These are phyloP conservation scores for Drosophila watanabei DNA, from an alignment of 1,140 invertebrate genomes.

Conservation along the genomic window DNA sequence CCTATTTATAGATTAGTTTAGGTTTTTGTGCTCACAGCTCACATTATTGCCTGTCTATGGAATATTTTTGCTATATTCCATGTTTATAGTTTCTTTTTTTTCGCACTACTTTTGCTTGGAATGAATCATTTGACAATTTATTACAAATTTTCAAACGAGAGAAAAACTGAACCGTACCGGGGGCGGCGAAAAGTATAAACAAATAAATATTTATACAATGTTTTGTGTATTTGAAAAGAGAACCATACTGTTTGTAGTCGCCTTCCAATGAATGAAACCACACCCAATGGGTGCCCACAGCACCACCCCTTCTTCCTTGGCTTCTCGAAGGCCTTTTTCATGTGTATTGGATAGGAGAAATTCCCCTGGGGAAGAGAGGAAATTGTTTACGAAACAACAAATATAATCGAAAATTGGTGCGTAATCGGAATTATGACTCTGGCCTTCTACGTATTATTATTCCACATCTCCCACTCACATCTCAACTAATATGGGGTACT, in stretches of 20 bases:
- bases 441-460: slow-evolving; percentile 20
- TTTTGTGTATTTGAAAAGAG: slow-evolving; percentile 28
- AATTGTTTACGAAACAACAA: slow-evolving; percentile 30
- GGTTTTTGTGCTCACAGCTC: slow-evolving; percentile 26
- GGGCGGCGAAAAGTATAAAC: slow-evolving; percentile 33
- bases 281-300: slow-evolving; percentile 18
- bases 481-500: slow-evolving; percentile 9
- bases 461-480: slow-evolving; percentile 9
- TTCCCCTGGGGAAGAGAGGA: neutral
- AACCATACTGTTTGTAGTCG: slow-evolving; percentile 39
- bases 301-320: neutral
- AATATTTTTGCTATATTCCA: slow-evolving; percentile 41
- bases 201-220: slow-evolving; percentile 45
- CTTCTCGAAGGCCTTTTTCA: neutral
- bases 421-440: slow-evolving; percentile 6
- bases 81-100: slow-evolving; percentile 8
- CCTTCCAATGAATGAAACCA: slow-evolving; percentile 40
- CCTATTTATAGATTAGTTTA: slow-evolving; percentile 47
- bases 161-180: slow-evolving; percentile 3
- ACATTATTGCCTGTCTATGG: slow-evolving; percentile 50
- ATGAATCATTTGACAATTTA: slow-evolving; percentile 50
- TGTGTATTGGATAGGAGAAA: slow-evolving; percentile 15
- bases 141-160: slow-evolving; percentile 16
- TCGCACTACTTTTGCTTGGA: slow-evolving; percentile 20
- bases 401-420: slow-evolving; percentile 19